Evolutionary conservation across 2,888 invertebrate genomes (phyloP), one percentile per base, ranked within the genome.

Genomic region (Smittia aterrima): DNA sequence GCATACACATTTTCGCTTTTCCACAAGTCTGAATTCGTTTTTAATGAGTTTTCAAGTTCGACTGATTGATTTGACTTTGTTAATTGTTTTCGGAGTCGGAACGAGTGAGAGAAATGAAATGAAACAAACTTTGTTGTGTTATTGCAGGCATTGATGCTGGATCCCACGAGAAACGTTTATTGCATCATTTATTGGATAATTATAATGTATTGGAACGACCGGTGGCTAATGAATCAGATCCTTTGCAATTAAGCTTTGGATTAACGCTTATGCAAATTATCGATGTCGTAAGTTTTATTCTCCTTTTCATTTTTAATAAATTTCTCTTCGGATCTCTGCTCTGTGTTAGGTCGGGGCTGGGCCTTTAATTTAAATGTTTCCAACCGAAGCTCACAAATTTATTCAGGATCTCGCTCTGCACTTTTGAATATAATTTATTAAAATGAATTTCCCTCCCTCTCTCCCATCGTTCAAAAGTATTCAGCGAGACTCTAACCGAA

Each of bases 221-320:
- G 81, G 95, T 95, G 83, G 91, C 93, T 85, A 96, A 96, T 87
- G 95, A 96, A 88, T 95, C 95, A 85, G 95, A 96, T 86, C 93
- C 95, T 82, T 89, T 96, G 83, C 92, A 92, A 87, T 90, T 96
- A 85, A 95, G 93, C 87, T 95, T 96, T 87, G 95, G 95, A 85
- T 91, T 96, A 86, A 96, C 95, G 83, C 90, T 96, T 85, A 95
- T 95, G 93, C 96, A 96, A 89, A 96, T 96, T 86, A 96, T 96
- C 85, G 95, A 96, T 88, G 95, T 96, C 90, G 95, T 96, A 87
- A 89, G 90, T 88, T 76, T 74, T 76, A 13, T 47, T 62, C 76
- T 77, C 77, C 32, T 76, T 77, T 76, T 76, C 77, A 40, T 25
- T 71, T 47, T n/a, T 40, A 38, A 72, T 11, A 47, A 47, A 47